Evolutionary conservation across 2,113 vertebrate genomes (phyloP).

Genomic region (Arothron firmamentum): DNA sequence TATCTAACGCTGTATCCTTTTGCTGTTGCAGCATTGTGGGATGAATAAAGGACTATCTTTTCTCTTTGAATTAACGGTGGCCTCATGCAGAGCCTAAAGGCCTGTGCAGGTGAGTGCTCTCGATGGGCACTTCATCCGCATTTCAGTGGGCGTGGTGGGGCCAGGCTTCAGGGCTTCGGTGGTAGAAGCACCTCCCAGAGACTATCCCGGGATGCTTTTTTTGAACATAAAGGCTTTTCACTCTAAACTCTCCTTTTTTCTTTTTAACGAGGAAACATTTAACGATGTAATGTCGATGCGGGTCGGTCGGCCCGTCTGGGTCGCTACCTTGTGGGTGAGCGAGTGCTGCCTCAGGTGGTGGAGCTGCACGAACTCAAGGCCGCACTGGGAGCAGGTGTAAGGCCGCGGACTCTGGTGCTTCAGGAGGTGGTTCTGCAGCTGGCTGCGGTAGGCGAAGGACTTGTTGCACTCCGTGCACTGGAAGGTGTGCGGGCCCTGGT

Average conservation of each 20-base stretch:
- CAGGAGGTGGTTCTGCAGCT: slow-evolving; percentile 95
- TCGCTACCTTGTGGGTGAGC: slow-evolving; percentile 86
- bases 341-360: slow-evolving; percentile 97
- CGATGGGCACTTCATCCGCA: too few relatives aligned
- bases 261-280: not conserved
- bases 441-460: slow-evolving; percentile 95
- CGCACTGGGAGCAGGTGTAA: slow-evolving; percentile 94
- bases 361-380: slow-evolving; percentile 96
- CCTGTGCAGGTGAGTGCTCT: too few relatives aligned
- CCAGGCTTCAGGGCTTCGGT: too few relatives aligned
- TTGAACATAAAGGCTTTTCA: too few relatives aligned
- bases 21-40: not conserved
- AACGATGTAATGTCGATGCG: not conserved
- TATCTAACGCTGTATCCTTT: not conserved
- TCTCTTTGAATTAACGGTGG: too few relatives aligned
- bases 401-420: slow-evolving; percentile 95
- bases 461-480: slow-evolving; percentile 95
- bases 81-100: too few relatives aligned
- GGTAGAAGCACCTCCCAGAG: too few relatives aligned
- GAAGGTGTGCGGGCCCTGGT: slow-evolving; percentile 94
- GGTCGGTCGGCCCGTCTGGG: slow-evolving; percentile 3
- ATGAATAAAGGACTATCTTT: too few relatives aligned
- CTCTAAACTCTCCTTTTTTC: not conserved
- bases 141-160: too few relatives aligned
- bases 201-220: too few relatives aligned